Evolutionary conservation across 2,113 vertebrate species (phyloP), one percentile per base, ranked within the genome.

Genomic region (Talpa occidentalis): DNA sequence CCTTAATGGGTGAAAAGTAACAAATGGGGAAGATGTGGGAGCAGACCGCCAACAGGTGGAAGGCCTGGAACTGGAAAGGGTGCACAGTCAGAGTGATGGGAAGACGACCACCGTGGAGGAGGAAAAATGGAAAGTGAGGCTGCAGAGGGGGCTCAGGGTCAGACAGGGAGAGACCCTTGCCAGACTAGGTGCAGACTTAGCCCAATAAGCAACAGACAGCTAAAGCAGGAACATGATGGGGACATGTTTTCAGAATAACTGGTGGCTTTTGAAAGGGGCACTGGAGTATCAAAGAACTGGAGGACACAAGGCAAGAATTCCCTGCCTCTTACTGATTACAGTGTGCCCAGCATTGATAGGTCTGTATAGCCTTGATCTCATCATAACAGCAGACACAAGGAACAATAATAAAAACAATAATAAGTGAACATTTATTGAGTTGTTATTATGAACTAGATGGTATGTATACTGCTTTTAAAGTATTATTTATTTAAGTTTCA

Each of bases 371-470:
- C 47, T 59, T 70, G 47, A 56, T 7, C 70, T 70, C 56, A 60
- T 37, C 16, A 35, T 74, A 60, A 89, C 16, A 54, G 76, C 67
- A 84, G 76, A 28, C 40, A 15, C 30, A 67, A 79, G 88, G 28
- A 88, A 49, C 49, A 90, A 78, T 24, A 62, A 90, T 66, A 24
- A 78, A 60, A 80, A 44, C 73, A 70, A 10, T 52, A 35, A 78
- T 2, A 40, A 35, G 14, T 28, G 40, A 72, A 79, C 22, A 72
- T 32, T 44, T 59, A 80, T 12, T 28, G 28, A 79, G n/a, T 84
- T 72, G 35, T 87, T 70, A 64, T 70, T 44, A 40, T 44, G 72
- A 37, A 73, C 42, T 37, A 40, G 49, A 79, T 1, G 66, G 17
- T 44, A 26, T n/a, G 30, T 19, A 70, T 16, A 83, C 52, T 66